Conservation (phyloP, 1,140 invertebrate species). For the Eriocheir sinensis region DNA sequence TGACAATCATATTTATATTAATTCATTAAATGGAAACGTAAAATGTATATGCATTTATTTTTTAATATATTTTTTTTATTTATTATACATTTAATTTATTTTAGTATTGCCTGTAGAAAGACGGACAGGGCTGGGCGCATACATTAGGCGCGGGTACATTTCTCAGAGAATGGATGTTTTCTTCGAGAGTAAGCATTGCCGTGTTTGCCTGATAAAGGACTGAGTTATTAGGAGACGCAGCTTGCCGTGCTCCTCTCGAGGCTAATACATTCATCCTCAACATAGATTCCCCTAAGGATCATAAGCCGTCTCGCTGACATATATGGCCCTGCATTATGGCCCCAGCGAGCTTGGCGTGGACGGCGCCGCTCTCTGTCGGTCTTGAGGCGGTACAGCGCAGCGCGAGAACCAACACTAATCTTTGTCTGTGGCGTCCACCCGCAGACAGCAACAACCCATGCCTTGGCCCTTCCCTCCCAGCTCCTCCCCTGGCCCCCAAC, state of each 20-base stretch:
- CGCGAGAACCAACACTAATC: not conserved
- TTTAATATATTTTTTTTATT: no score
- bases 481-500: not conserved
- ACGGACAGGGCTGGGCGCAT: no score
- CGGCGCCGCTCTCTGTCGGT: not conserved
- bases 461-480: not conserved
- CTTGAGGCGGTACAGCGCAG: not conserved
- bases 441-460: not conserved
- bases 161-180: no score
- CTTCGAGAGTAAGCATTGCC: no score
- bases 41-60: no score
- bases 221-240: not conserved
- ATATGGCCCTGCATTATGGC: not conserved
- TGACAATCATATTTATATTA: no score
- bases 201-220: not conserved
- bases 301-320: not conserved
- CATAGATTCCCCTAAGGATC: not conserved
- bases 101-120: no score
- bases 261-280: no score
- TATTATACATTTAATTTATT: no score
- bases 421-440: not conserved
- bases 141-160: no score
- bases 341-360: not conserved
- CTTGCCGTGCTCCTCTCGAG: no score
- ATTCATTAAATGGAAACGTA: no score